Conservation (phyloP, 2,797 vertebrate genomes). For the Scomberomorus guttatus region DNA sequence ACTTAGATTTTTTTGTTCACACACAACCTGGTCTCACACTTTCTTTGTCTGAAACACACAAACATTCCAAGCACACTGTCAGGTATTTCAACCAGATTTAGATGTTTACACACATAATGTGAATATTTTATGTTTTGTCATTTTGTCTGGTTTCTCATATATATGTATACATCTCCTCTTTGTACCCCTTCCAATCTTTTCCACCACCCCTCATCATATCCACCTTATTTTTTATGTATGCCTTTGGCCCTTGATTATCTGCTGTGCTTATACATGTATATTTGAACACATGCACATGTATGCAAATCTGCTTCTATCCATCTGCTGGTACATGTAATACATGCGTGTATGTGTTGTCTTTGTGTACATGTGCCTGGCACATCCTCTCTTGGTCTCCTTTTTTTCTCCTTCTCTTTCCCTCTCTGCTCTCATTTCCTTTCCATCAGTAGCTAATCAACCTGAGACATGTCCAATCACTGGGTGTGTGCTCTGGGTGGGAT, state of each 20-base stretch:
- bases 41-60: conserved; percentile 21
- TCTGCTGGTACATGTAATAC: conserved; percentile 11
- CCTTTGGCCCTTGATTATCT: background rate
- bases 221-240: background rate
- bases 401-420: conserved; percentile 17
- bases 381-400: conserved; percentile 2
- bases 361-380: conserved; percentile 12
- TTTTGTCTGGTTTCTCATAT: conserved; percentile 12
- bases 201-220: background rate
- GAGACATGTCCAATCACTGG: conserved; percentile 75
- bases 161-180: background rate
- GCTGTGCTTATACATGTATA: conserved; percentile 7
- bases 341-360: background rate
- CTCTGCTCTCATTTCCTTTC: conserved; percentile 63
- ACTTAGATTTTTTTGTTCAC: conserved; percentile 20
- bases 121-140: background rate
- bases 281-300: conserved; percentile 22
- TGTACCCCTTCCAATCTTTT: background rate
- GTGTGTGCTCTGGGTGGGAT: conserved; percentile 70
- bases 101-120: no score
- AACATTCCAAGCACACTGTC: background rate
- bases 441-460: conserved; percentile 77
- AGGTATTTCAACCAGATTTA: no score
- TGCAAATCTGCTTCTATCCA: conserved; percentile 14
- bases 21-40: conserved; percentile 19